Conservation (phyloP, 2,888 invertebrate species). For the Synanthedon tipuliformis region DNA sequence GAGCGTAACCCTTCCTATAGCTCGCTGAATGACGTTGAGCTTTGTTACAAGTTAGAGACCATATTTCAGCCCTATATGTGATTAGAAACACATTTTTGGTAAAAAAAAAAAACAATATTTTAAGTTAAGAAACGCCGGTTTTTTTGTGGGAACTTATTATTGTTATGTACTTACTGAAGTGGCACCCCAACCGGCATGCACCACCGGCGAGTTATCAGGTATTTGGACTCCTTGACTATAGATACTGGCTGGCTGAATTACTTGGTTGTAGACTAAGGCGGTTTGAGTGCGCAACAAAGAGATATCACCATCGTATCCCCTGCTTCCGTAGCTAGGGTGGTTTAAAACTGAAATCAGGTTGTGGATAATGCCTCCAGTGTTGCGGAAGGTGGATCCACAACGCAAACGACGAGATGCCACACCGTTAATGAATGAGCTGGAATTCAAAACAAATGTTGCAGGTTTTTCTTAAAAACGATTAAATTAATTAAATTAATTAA, state of each 20-base stretch:
- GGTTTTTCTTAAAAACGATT: too few species aligned
- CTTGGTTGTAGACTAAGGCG: conserved; percentile 15
- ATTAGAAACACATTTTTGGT: too few species aligned
- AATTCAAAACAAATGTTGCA: too few species aligned
- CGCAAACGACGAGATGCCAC: conserved; percentile 26
- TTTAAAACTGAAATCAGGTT: conserved; percentile 14
- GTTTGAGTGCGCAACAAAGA: conserved; percentile 16
- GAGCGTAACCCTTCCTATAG: too few species aligned
- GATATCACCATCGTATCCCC: conserved; percentile 28
- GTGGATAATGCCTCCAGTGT: conserved; percentile 27
- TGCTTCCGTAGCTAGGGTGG: conserved; percentile 18
- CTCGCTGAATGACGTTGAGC: too few species aligned
- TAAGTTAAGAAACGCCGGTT: too few species aligned
- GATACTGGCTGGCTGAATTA: conserved; percentile 18
- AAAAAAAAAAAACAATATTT: too few species aligned
- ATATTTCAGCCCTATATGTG: too few species aligned
- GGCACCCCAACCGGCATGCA: conserved; percentile 35
- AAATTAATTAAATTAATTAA: too few species aligned
- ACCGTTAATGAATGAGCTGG: too few species aligned
- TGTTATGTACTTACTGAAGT: conserved; percentile 17
- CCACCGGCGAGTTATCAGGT: conserved; percentile 22
- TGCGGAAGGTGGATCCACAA: conserved; percentile 31
- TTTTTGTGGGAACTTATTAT: too few species aligned
- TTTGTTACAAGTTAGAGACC: too few species aligned
- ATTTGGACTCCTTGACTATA: conserved; percentile 7